A percentile compares a stretch with the other conserved stretches of the same genome.
These are phyloP conservation scores for Rotaria socialis DNA, from an alignment of 2,888 invertebrate species.

Conservation along the genomic window DNA sequence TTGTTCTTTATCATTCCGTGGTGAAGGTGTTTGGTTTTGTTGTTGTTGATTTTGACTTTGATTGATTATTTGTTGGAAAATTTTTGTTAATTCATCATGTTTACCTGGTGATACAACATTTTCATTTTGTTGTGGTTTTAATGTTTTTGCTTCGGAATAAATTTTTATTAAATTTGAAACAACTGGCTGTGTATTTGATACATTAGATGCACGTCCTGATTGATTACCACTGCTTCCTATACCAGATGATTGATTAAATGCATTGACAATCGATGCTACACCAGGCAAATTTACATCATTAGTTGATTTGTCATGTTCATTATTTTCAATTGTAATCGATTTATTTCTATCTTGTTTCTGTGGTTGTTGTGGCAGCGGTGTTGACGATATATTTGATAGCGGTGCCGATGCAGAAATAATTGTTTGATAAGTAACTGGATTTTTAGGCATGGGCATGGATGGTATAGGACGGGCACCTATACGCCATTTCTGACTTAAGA, in stretches of 20 bases:
- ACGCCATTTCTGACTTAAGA: constrained; percentile 36
- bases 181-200: background rate
- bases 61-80: background rate
- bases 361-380: background rate
- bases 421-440: background rate
- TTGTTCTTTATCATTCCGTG: background rate
- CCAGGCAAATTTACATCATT: background rate
- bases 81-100: constrained; percentile 19
- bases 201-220: background rate
- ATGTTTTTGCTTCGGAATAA: background rate
- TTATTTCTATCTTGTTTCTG: background rate
- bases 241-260: background rate
- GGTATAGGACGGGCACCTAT: background rate
- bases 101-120: background rate
- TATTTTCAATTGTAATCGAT: background rate
- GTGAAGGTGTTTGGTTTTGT: background rate
- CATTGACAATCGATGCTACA: background rate
- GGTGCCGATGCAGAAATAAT: background rate
- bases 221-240: background rate
- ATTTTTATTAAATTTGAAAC: constrained; percentile 20
- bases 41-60: background rate
- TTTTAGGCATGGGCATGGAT: background rate
- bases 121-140: background rate
- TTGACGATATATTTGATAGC: background rate
- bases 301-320: background rate